These are phyloP conservation scores for Trachelus tabidus DNA, from an alignment of 2,888 invertebrate genomes.

Conservation along the genomic window DNA sequence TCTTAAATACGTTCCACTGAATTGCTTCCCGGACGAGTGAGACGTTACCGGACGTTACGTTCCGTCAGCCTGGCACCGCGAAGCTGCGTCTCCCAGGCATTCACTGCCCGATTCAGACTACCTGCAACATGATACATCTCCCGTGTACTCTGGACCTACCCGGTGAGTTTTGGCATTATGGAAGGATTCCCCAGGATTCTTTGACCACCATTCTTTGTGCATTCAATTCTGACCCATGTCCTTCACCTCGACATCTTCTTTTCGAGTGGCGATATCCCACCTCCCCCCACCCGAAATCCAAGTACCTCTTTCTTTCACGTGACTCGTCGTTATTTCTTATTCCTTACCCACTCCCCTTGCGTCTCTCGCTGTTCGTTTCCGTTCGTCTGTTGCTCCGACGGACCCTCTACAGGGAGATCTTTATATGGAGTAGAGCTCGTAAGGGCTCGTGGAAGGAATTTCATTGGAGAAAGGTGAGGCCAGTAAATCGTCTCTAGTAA, in stretches of 20 bases:
- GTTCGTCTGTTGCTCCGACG: slow-evolving; percentile 18
- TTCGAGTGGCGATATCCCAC: neutral
- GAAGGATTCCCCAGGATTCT: neutral
- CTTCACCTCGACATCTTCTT: neutral
- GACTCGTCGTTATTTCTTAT: neutral
- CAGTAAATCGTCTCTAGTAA: slow-evolving; percentile 3
- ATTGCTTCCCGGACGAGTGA: too few relatives aligned
- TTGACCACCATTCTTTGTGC: neutral
- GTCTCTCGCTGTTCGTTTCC: slow-evolving; percentile 10
- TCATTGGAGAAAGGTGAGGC: slow-evolving; percentile 2
- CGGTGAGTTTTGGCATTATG: neutral
- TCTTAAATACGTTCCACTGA: neutral
- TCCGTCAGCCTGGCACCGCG: too few relatives aligned
- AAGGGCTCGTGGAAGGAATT: neutral
- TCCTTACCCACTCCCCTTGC: neutral
- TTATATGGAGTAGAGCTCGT: neutral
- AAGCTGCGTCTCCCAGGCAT: neutral
- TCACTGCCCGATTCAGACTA: neutral
- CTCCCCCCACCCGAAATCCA: too few relatives aligned
- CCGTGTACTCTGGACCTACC: neutral
- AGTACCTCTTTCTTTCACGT: neutral
- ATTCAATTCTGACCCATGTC: neutral
- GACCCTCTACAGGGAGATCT: neutral
- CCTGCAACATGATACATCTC: neutral
- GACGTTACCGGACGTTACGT: neutral